phyloP scores from a whole-genome alignment of 2,888 invertebrate species.

The Eumerus sabulonum region DNA sequence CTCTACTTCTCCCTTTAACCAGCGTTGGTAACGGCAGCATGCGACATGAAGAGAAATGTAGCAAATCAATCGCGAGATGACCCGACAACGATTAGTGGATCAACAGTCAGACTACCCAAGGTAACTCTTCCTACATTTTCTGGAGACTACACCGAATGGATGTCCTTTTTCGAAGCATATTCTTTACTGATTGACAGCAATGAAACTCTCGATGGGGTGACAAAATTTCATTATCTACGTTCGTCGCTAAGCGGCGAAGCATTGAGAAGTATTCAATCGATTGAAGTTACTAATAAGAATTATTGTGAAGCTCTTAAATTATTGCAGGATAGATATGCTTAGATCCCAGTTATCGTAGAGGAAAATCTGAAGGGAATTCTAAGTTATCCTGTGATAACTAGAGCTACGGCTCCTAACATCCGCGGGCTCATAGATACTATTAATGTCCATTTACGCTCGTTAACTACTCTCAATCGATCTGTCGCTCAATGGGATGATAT shows the following conservation, averaged over 20 bases:
- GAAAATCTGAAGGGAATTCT: constrained; percentile 14
- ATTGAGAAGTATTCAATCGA: constrained; percentile 7
- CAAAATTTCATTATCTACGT: constrained; percentile 13
- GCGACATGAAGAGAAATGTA: background rate
- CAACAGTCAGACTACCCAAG: constrained; percentile 1
- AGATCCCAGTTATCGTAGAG: constrained; percentile 9
- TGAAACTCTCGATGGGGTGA: background rate
- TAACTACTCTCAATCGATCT: too few species aligned
- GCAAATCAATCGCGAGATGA: background rate
- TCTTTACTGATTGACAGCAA: background rate
- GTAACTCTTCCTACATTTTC: constrained; percentile 13
- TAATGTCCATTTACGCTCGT: constrained; percentile 6
- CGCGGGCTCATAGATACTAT: constrained; percentile 9
- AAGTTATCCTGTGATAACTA: background rate
- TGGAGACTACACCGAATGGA: constrained; percentile 17
- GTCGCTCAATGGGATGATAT: constrained; percentile 21
- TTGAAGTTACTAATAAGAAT: constrained; percentile 11
- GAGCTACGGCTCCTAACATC: background rate
- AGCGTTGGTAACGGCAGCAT: background rate
- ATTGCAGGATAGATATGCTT: constrained; percentile 4
- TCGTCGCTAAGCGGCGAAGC: constrained; percentile 10
- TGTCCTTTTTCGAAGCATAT: constrained; percentile 6
- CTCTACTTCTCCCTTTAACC: constrained; percentile 11
- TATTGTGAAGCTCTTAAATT: constrained; percentile 10
- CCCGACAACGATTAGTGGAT: constrained; percentile 15